These are phyloP conservation scores for Papilio polytes DNA, from an alignment of 1,140 invertebrate species.

Conservation along the genomic window DNA sequence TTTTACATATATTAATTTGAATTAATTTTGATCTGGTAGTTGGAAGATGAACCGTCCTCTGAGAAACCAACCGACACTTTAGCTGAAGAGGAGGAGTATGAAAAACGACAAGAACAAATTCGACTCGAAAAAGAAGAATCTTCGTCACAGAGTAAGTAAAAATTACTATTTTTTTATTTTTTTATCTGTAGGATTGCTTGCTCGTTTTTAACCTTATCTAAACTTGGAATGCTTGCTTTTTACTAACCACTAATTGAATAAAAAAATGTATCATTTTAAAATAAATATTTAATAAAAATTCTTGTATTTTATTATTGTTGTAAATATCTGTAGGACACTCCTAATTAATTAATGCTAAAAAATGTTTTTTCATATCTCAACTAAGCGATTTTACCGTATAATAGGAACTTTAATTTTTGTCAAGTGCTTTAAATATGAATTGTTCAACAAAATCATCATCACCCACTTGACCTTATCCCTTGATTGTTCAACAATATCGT, in stretches of 20 bases:
- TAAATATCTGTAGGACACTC: neutral
- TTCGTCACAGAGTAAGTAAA: conserved; percentile 69
- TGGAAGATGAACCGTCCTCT: conserved; percentile 73
- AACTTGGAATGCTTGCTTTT: neutral
- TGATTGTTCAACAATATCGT: too few relatives aligned
- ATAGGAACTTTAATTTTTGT: neutral
- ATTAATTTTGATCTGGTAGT: conserved; percentile 48
- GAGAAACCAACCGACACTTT: conserved; percentile 66
- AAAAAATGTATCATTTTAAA: neutral
- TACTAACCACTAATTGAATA: conserved; percentile 7
- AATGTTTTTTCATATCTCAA: neutral
- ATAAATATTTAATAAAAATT: neutral
- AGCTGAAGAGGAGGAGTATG: conserved; percentile 79
- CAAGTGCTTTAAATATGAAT: neutral
- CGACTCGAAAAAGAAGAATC: conserved; percentile 64
- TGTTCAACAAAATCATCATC: neutral
- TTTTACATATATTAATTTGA: neutral
- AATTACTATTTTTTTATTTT: neutral
- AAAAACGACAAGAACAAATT: conserved; percentile 70
- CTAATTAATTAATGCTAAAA: neutral
- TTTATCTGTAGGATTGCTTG: neutral
- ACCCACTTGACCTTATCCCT: too few relatives aligned
- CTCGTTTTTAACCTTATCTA: neutral
- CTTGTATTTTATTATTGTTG: neutral
- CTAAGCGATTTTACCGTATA: neutral